These are phyloP conservation scores for Orthonychiurus folsomi DNA, from an alignment of 2,888 invertebrate genomes.

Conservation along the genomic window DNA sequence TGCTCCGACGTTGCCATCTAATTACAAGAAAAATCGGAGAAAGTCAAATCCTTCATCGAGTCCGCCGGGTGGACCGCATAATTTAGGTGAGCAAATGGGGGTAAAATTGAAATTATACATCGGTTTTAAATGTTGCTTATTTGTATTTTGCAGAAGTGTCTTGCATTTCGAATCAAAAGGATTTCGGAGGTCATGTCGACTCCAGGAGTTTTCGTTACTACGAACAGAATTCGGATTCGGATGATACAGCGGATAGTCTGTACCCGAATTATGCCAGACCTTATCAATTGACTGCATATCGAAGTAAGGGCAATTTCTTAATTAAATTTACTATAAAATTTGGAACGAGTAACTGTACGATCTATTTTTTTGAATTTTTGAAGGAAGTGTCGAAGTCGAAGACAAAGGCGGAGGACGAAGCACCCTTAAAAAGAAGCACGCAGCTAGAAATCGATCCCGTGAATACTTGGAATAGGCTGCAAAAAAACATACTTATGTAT, in stretches of 20 bases:
- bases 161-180: slow-evolving; percentile 15
- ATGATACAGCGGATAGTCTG: slow-evolving; percentile 20
- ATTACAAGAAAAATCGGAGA: slow-evolving; percentile 18
- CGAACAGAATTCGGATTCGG: slow-evolving; percentile 22
- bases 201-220: slow-evolving; percentile 13
- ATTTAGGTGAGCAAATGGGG: slow-evolving; percentile 16
- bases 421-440: slow-evolving; percentile 19
- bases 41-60: slow-evolving; percentile 11
- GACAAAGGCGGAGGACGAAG: slow-evolving; percentile 4
- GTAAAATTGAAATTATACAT: no score
- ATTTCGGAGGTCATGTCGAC: slow-evolving; percentile 13
- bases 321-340: slow-evolving; percentile 11
- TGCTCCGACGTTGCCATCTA: slow-evolving; percentile 17
- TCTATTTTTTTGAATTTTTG: not conserved
- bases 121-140: not conserved
- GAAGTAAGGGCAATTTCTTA: no score
- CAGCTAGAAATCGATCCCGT: slow-evolving; percentile 14
- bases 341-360: no score
- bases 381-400: not conserved
- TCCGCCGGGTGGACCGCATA: slow-evolving; percentile 16
- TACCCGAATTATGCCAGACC: slow-evolving; percentile 24
- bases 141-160: slow-evolving; percentile 14
- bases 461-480: slow-evolving; percentile 20
- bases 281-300: slow-evolving; percentile 20
- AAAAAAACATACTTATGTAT: no score